phyloP scores from a whole-genome alignment of 2,888 invertebrate species.

The Drosophila antonietae region DNA sequence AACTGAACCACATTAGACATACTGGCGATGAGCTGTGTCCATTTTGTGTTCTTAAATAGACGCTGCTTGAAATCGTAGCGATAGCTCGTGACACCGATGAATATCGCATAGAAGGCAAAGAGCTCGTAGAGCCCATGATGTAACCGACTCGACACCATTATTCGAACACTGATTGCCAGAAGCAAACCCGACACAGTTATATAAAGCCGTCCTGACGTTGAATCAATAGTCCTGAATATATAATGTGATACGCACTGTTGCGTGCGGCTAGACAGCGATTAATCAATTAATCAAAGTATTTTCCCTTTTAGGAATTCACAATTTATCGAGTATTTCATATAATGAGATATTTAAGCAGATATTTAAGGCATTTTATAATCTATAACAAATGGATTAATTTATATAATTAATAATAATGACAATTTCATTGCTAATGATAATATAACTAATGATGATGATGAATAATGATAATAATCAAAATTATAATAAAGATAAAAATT shows the following conservation, averaged over 20 bases:
- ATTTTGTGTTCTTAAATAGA: slow-evolving; percentile 17
- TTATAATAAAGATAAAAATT: background rate
- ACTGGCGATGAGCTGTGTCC: slow-evolving; percentile 32
- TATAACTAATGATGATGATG: background rate
- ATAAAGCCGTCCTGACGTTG: background rate
- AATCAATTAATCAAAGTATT: background rate
- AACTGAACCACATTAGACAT: slow-evolving; percentile 25
- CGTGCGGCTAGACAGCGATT: background rate
- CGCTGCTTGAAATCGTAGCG: slow-evolving; percentile 37
- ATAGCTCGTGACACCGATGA: slow-evolving; percentile 47
- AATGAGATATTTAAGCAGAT: background rate
- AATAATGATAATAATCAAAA: too few relatives aligned
- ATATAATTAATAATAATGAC: background rate
- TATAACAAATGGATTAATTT: background rate
- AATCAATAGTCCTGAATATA: slow-evolving; percentile 15
- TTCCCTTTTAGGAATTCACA: background rate
- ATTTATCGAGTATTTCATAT: background rate
- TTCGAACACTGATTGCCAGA: slow-evolving; percentile 4
- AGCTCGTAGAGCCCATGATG: slow-evolving; percentile 28
- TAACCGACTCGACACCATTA: slow-evolving; percentile 14
- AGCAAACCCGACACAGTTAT: background rate
- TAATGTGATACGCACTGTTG: background rate
- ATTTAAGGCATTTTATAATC: background rate
- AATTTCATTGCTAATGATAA: too few relatives aligned
- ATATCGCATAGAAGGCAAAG: slow-evolving; percentile 35